A percentile compares a stretch with the other conserved stretches of the same genome.
These are phyloP conservation scores for Cerceris rybyensis DNA, from an alignment of 2,888 invertebrate genomes.

Conservation along the genomic window DNA sequence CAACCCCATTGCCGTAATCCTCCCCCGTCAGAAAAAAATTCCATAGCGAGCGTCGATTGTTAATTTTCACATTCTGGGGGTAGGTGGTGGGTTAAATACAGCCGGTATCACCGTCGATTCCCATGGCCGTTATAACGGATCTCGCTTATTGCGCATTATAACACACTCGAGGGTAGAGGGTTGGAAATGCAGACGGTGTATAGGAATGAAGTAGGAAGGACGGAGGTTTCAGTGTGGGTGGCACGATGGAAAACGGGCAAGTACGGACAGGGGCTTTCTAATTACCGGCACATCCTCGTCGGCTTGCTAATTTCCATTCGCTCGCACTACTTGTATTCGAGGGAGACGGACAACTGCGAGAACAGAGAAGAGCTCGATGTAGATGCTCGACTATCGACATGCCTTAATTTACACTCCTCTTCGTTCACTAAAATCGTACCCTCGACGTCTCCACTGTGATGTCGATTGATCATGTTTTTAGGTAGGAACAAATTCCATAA, in stretches of 20 bases:
- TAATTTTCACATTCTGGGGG: not conserved
- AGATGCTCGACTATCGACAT: slow-evolving; percentile 11
- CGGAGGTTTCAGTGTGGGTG: slow-evolving; percentile 14
- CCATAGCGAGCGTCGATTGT: not conserved
- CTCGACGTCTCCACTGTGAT: not conserved
- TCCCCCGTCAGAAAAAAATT: not conserved
- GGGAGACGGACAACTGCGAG: not conserved
- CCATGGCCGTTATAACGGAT: slow-evolving; percentile 28
- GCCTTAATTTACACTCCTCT: slow-evolving; percentile 15
- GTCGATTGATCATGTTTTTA: slow-evolving; percentile 8
- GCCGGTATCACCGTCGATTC: slow-evolving; percentile 18
- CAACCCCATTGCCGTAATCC: no score
- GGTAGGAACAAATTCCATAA: no score
- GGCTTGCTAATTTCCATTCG: slow-evolving; percentile 59
- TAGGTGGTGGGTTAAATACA: not conserved
- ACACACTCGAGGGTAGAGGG: slow-evolving; percentile 18
- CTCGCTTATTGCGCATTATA: slow-evolving; percentile 39
- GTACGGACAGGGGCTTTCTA: slow-evolving; percentile 49
- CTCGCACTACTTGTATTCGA: slow-evolving; percentile 34
- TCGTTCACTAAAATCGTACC: slow-evolving; percentile 9
- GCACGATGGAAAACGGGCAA: slow-evolving; percentile 4
- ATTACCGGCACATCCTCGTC: slow-evolving; percentile 52
- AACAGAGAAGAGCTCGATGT: not conserved
- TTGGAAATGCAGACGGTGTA: slow-evolving; percentile 5
- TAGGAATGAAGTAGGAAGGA: slow-evolving; percentile 9